These are phyloP conservation scores for Hydrozoanthus tunicans DNA, from an alignment of 64 coral and sea anemone genomes.

Conservation along the genomic window DNA sequence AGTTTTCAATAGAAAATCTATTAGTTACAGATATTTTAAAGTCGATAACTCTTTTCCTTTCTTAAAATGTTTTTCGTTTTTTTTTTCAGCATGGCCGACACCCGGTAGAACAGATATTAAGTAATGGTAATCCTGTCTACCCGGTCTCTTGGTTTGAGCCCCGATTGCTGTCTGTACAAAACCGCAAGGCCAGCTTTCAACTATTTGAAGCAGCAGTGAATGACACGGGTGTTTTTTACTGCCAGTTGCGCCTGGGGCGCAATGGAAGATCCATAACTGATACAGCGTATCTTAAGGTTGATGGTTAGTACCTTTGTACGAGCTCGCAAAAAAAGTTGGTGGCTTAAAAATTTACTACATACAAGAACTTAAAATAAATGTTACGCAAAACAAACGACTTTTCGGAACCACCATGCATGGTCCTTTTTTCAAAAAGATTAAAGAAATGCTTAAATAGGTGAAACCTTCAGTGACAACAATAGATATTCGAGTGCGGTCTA, in stretches of 20 bases:
- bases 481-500: too few relatives aligned
- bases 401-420: too few relatives aligned
- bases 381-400: too few relatives aligned
- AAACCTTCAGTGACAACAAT: too few relatives aligned
- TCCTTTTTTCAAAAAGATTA: too few relatives aligned
- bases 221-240: conserved; percentile 34
- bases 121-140: conserved; percentile 1
- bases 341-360: too few relatives aligned
- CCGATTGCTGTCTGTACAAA: not conserved
- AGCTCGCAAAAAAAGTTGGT: too few relatives aligned
- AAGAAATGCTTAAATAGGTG: too few relatives aligned
- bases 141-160: conserved; percentile 42
- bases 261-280: not conserved
- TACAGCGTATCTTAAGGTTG: conserved; percentile 30
- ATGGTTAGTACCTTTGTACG: conserved; percentile 23
- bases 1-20: too few relatives aligned
- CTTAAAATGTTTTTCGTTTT: not conserved
- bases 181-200: conserved; percentile 30
- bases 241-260: conserved; percentile 11
- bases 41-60: not conserved
- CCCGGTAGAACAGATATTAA: not conserved
- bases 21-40: too few relatives aligned
- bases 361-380: too few relatives aligned
- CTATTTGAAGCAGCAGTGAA: conserved; percentile 9
- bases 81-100: not conserved